phyloP scores from a whole-genome alignment of 2,888 invertebrate species.

The Lepidochitona cinerea region DNA sequence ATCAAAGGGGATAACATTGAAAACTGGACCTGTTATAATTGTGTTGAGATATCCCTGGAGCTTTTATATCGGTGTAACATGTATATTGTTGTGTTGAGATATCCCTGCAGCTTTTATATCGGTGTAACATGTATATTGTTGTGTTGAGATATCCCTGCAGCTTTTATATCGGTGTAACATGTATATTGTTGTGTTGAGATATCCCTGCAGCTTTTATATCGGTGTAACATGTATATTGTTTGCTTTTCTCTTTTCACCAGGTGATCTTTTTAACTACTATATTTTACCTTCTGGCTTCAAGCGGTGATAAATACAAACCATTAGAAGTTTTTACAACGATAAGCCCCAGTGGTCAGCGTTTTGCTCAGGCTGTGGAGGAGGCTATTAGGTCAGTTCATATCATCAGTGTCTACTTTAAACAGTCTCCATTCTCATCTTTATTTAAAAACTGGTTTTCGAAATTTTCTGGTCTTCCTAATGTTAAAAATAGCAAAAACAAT shows the following conservation, averaged over 20 bases:
- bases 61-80: too few species aligned
- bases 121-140: too few species aligned
- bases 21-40: too few species aligned
- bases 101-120: too few species aligned
- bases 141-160: background rate
- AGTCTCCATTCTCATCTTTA: background rate
- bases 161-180: background rate
- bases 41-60: too few species aligned
- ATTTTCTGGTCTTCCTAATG: too few species aligned
- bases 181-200: background rate
- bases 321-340: slow-evolving; percentile 88
- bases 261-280: slow-evolving; percentile 97
- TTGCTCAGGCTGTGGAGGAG: slow-evolving; percentile 72
- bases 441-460: too few species aligned
- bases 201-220: background rate
- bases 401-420: background rate
- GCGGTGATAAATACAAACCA: slow-evolving; percentile 90
- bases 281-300: slow-evolving; percentile 93
- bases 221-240: background rate
- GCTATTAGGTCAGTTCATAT: slow-evolving; percentile 70
- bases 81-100: too few species aligned
- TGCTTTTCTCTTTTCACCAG: too few species aligned
- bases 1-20: too few species aligned
- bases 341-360: slow-evolving; percentile 77
- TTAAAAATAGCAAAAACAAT: too few species aligned